A percentile compares a stretch with the other conserved stretches of the same genome.
Evolutionary conservation across 2,113 vertebrate species (phyloP).

Genomic region (Pomatorhinus ruficollis): DNA sequence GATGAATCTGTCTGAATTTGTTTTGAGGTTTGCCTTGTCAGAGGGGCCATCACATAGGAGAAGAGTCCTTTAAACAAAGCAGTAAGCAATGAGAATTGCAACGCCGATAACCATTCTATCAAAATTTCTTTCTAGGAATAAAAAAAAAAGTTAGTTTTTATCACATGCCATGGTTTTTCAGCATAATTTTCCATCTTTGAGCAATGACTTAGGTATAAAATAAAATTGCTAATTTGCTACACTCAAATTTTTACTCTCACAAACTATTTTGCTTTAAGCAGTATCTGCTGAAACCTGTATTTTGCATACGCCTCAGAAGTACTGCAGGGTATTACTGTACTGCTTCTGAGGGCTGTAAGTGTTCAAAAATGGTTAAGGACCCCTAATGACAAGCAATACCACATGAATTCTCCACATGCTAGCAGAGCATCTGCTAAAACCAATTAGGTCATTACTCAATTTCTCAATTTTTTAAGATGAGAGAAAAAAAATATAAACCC

Average conservation of each 20-base stretch:
- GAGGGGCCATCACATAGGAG: not conserved
- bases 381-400: not conserved
- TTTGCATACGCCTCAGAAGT: not conserved
- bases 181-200: slow-evolving; percentile 20
- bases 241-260: not conserved
- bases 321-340: not conserved
- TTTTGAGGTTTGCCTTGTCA: not conserved
- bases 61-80: not conserved
- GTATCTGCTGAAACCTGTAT: not conserved
- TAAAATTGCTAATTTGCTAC: slow-evolving; percentile 32
- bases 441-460: slow-evolving; percentile 25
- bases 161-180: not conserved
- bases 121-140: not conserved
- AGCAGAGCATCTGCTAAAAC: slow-evolving; percentile 37
- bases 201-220: slow-evolving; percentile 17
- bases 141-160: not conserved
- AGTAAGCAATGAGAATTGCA: not conserved
- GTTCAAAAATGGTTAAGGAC: not conserved
- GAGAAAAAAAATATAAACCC: not conserved
- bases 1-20: not conserved
- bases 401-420: not conserved
- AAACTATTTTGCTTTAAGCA: not conserved
- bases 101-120: not conserved
- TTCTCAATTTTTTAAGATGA: not conserved
- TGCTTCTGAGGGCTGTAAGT: not conserved